Evolutionary conservation across 92 coral and sea anemone species (phyloP).

Genomic region (Chrysogorgia sp.): DNA sequence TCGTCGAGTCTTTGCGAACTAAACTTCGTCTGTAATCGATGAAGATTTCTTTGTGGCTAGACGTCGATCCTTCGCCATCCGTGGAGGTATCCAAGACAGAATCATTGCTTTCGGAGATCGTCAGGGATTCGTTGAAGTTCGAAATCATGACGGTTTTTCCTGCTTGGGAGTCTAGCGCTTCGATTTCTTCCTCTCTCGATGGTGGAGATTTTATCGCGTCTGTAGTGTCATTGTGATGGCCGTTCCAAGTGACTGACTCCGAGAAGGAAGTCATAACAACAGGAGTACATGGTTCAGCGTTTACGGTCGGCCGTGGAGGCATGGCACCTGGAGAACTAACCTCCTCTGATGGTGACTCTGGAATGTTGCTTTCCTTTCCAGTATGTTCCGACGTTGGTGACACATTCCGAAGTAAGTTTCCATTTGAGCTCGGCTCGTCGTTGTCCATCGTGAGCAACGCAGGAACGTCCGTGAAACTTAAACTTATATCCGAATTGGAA

Average conservation of each 20-base stretch:
- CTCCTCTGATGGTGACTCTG: constrained; percentile 6
- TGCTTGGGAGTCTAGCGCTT: not conserved
- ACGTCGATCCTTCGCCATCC: constrained; percentile 23
- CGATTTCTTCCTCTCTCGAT: not conserved
- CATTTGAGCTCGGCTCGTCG: constrained; percentile 20
- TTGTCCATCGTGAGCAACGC: constrained; percentile 33
- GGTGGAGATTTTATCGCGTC: not conserved
- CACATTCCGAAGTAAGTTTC: not conserved
- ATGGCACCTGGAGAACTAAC: not conserved
- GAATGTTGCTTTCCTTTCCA: constrained; percentile 7
- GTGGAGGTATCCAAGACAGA: constrained; percentile 28
- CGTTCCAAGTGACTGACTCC: constrained; percentile 32
- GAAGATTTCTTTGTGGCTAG: constrained; percentile 27
- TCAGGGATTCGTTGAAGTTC: not conserved
- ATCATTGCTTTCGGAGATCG: constrained; percentile 28
- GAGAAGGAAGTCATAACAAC: constrained; percentile 6
- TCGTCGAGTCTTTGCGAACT: constrained; percentile 16
- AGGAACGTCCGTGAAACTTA: constrained; percentile 32
- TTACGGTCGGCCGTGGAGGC: not conserved
- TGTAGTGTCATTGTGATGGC: constrained; percentile 13
- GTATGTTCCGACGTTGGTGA: constrained; percentile 20
- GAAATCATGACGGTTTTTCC: not conserved
- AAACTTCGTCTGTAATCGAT: constrained; percentile 34
- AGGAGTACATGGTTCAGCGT: constrained; percentile 4
- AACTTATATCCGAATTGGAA: constrained; percentile 29